Base-by-base conservation (phyloP, 2,888 invertebrate species). In the Habroteleia sp. region DNA sequence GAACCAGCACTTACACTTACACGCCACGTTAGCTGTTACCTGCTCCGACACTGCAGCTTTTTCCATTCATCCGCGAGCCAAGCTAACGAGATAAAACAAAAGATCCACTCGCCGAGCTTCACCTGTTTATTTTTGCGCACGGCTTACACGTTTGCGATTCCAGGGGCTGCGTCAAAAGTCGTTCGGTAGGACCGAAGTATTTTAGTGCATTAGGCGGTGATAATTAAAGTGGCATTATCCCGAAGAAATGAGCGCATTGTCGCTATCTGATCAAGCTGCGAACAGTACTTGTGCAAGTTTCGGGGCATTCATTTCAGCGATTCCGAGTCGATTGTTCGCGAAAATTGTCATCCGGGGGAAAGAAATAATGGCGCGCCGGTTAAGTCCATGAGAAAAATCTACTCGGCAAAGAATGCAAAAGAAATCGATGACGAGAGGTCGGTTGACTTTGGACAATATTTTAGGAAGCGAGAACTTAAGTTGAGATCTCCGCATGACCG, bases 71-170 rank as follows among this genome's bases (percentile, higher is more conserved):
- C 69, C 33, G 54, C 46, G 8, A 62, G 41, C 44, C 63, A 31
- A 33, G 58, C 66, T 66, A 62, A 60, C 52, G 66, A 66, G 65
- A 76, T 48, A 60, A 77, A 74, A 77, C 73, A 76, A 76, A 76
- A 66, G 62, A 62, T 27, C 68, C 48, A 60, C 50, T 54, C 44
- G 16, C 6, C 54, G 13, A 46, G 50, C 60, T 74, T 66, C 72
- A 73, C 68, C 65, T 71, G 74, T 74, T 73, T 73, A 62, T 54
- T 69, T 58, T 73, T 48, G 35, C 33, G 25, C 56, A 27, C 29
- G 66, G 48, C 16, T 29, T 27, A 48, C 50, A 39, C 56, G n/a
- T 42, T 48, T 39, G 48, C 17, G n/a, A n/a, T 62, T 62, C n/a
- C 41, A 48, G 31, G n/a, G 10, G 2, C 6, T 5, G 14, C 23